Conservation (phyloP, 1,140 invertebrate genomes). For the Caenorhabditis latens region DNA sequence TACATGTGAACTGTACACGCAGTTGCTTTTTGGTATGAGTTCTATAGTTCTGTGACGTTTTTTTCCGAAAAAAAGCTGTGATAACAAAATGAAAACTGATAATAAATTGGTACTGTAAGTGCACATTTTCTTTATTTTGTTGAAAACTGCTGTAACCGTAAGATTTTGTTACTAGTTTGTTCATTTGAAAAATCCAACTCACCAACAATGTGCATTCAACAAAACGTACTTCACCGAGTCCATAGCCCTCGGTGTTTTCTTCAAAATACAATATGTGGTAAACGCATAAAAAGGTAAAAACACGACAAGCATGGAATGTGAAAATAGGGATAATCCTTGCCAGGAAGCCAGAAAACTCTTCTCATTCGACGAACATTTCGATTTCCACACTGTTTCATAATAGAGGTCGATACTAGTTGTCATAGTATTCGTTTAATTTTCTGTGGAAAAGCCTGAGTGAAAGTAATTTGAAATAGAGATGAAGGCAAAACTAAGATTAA, state of each 20-base stretch:
- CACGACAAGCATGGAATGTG: not conserved
- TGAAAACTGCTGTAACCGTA: too few relatives aligned
- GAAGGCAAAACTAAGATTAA: too few relatives aligned
- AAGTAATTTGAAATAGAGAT: too few relatives aligned
- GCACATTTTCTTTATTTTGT: too few relatives aligned
- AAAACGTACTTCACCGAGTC: not conserved
- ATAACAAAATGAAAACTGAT: too few relatives aligned
- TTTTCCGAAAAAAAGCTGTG: not conserved
- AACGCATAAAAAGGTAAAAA: not conserved
- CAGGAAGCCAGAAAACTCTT: conserved; percentile 31
- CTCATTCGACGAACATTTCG: not conserved
- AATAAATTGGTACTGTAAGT: too few relatives aligned
- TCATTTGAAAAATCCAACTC: not conserved
- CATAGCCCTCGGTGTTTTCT: conserved; percentile 11
- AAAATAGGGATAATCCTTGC: conserved; percentile 10
- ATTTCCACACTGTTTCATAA: not conserved
- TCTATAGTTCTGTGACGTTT: conserved; percentile 3
- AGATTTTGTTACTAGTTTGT: not conserved
- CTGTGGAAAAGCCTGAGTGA: not conserved
- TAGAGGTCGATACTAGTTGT: not conserved
- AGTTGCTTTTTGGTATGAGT: not conserved
- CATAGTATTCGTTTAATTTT: not conserved
- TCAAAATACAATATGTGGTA: conserved; percentile 6
- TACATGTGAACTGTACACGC: too few relatives aligned
- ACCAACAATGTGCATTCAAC: conserved; percentile 13